A percentile compares a stretch with the other conserved stretches of the same genome.
phyloP scores from a whole-genome alignment of 2,113 vertebrate species.

The Lepisosteus osseus region DNA sequence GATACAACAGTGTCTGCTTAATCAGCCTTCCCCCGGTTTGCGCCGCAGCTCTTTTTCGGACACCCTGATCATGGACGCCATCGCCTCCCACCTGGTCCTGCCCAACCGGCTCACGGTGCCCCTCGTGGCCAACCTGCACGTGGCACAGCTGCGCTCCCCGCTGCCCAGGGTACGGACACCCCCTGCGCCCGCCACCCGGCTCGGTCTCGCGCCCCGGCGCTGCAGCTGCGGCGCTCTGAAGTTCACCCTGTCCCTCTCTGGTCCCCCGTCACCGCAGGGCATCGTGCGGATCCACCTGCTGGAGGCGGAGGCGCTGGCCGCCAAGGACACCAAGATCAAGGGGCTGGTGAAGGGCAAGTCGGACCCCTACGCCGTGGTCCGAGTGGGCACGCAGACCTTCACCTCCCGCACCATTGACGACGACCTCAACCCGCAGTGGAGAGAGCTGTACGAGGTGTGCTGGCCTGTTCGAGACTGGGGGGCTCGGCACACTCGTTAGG shows the following conservation, averaged over 20 bases:
- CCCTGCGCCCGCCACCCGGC: too few species aligned
- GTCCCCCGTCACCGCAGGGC: slow-evolving; percentile 58
- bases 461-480: background rate
- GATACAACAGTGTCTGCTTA: too few species aligned
- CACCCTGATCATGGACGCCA: slow-evolving; percentile 92
- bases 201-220: too few species aligned
- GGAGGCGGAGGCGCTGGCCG: slow-evolving; percentile 75
- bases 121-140: slow-evolving; percentile 78
- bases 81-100: slow-evolving; percentile 85
- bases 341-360: slow-evolving; percentile 87
- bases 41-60: slow-evolving; percentile 82
- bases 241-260: slow-evolving; percentile 2
- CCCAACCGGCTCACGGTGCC: slow-evolving; percentile 89
- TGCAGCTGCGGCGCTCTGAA: too few species aligned
- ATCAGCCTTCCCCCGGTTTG: background rate
- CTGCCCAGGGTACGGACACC: slow-evolving; percentile 79
- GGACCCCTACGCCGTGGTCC: slow-evolving; percentile 83
- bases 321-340: slow-evolving; percentile 84
- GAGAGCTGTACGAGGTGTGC: slow-evolving; percentile 87
- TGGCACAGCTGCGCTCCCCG: slow-evolving; percentile 86
- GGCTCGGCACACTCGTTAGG: background rate
- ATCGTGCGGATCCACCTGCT: slow-evolving; percentile 84
- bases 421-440: slow-evolving; percentile 84
- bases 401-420: slow-evolving; percentile 81
- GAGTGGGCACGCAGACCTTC: slow-evolving; percentile 85